Percentiles rank a stretch among this genome's conserved stretches.
Evolutionary conservation across 92 coral and sea anemone species (phyloP).

Genomic region (Phenganax subtilis): DNA sequence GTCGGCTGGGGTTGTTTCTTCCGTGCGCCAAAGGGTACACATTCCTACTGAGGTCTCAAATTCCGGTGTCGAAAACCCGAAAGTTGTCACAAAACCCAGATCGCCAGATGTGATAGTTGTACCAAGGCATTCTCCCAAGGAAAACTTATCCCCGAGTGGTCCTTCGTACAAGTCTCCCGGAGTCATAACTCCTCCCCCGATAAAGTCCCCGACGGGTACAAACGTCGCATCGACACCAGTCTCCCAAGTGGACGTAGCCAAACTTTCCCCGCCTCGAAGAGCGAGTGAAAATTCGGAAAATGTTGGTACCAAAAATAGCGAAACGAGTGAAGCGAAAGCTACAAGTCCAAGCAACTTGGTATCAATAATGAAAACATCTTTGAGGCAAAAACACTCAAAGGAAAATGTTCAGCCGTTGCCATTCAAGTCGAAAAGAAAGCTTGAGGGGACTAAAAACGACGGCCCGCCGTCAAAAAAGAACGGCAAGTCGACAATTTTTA

Average conservation of each 20-base stretch:
- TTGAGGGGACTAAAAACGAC: constrained; percentile 3
- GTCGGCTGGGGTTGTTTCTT: not conserved
- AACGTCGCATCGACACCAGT: constrained; percentile 11
- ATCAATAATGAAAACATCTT: constrained; percentile 15
- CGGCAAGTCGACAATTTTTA: constrained; percentile 32
- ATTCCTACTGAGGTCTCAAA: not conserved
- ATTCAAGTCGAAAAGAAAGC: constrained; percentile 20
- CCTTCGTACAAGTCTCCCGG: not conserved
- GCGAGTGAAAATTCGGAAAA: not conserved
- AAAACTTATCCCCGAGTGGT: not conserved
- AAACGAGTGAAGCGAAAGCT: not conserved
- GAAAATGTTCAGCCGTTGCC: constrained; percentile 34
- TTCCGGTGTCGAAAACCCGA: not conserved
- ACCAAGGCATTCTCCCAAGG: not conserved
- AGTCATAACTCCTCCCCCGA: not conserved
- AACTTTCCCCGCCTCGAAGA: not conserved
- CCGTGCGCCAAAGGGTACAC: not conserved
- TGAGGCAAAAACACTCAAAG: constrained; percentile 15
- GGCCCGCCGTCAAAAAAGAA: constrained; percentile 14
- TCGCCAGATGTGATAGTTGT: constrained; percentile 22
- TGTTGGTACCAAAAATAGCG: not conserved
- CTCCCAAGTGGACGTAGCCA: not conserved
- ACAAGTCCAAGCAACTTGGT: constrained; percentile 17
- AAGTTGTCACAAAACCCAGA: not conserved
- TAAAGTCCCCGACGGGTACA: not conserved